Percentiles rank a stretch among this genome's conserved stretches.
Conservation (phyloP, 2,113 vertebrate species). For the Hepsetus odoe region DNA sequence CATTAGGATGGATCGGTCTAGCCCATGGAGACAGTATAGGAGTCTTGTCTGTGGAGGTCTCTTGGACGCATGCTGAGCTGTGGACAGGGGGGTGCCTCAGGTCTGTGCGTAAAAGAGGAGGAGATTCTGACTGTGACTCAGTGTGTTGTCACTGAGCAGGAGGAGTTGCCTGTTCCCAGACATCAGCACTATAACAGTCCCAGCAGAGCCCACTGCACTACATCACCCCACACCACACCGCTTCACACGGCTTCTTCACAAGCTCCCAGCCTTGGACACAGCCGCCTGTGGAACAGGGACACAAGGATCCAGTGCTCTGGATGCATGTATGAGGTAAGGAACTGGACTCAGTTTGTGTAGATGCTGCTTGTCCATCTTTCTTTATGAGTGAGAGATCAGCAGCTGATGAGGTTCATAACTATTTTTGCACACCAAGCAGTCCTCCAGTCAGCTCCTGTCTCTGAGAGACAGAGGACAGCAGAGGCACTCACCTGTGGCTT, state of each 20-base stretch:
- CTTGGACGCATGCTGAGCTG: conserved; percentile 22
- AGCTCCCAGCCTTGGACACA: not conserved
- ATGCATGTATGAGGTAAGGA: not conserved
- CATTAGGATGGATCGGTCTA: not conserved
- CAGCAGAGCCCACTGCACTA: conserved; percentile 54
- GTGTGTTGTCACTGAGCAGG: conserved; percentile 51
- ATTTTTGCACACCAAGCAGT: not conserved
- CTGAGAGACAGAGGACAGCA: not conserved
- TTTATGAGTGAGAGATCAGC: not conserved
- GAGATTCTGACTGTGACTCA: conserved; percentile 56
- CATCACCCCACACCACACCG: not conserved
- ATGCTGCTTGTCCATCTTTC: not conserved
- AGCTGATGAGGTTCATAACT: not conserved
- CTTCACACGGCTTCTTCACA: not conserved
- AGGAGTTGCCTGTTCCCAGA: conserved; percentile 62
- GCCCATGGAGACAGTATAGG: not conserved
- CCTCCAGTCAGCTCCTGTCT: not conserved
- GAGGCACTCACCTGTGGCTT: conserved; percentile 1
- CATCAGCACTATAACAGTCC: conserved; percentile 41
- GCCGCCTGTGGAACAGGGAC: not conserved
- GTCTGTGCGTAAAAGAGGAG: conserved; percentile 37
- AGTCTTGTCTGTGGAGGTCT: not conserved
- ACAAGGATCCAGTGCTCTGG: not conserved
- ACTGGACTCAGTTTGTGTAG: not conserved
- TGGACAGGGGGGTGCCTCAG: conserved; percentile 11